These are phyloP conservation scores for Lasioglossum lativentre DNA, from an alignment of 2,888 invertebrate genomes.

Conservation along the genomic window DNA sequence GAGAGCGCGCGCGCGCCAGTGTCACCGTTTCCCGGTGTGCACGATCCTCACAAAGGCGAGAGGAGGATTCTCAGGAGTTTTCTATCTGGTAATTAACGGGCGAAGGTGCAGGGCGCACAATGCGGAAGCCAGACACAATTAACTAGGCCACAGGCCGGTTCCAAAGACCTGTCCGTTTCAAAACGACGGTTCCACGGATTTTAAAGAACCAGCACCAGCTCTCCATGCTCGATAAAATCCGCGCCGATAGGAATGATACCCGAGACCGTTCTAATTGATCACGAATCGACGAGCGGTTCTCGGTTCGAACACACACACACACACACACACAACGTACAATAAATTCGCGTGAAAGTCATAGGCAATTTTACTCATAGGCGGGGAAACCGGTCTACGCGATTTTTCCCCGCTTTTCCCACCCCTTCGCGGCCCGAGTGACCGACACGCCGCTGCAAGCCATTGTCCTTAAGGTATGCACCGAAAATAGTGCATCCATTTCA, in stretches of 20 bases:
- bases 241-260: slow-evolving; percentile 28
- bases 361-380: slow-evolving; percentile 51
- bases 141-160: slow-evolving; percentile 39
- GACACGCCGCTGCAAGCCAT: background rate
- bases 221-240: slow-evolving; percentile 13
- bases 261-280: slow-evolving; percentile 17
- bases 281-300: slow-evolving; percentile 40
- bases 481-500: background rate
- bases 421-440: slow-evolving; percentile 21
- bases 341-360: slow-evolving; percentile 66
- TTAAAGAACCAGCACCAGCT: background rate
- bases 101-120: slow-evolving; percentile 26
- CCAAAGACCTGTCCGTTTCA: slow-evolving; percentile 20
- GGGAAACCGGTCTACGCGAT: slow-evolving; percentile 62
- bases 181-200: slow-evolving; percentile 3
- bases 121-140: slow-evolving; percentile 54
- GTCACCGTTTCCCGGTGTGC: slow-evolving; percentile 52
- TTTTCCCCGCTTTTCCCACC: slow-evolving; percentile 21
- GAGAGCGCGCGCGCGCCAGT: slow-evolving; percentile 8
- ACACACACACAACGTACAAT: slow-evolving; percentile 25
- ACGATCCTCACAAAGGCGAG: slow-evolving; percentile 35
- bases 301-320: slow-evolving; percentile 32
- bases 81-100: slow-evolving; percentile 50
- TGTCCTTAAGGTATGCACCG: slow-evolving; percentile 1
- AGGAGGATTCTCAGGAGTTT: slow-evolving; percentile 64